These are phyloP conservation scores for Dendrolimus kikuchii DNA, from an alignment of 1,140 invertebrate species.

Conservation along the genomic window DNA sequence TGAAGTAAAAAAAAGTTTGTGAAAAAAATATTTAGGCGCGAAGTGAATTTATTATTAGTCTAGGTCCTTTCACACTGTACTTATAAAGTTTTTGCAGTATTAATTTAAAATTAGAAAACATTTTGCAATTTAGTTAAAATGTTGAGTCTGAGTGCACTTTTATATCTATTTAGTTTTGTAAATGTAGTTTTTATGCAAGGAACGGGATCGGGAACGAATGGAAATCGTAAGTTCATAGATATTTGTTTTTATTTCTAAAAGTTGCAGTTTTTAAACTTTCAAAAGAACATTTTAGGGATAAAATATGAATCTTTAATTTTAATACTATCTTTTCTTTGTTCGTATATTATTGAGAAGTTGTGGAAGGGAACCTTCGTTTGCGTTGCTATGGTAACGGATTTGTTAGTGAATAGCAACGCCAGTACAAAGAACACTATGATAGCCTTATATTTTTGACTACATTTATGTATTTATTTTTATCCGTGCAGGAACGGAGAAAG, in stretches of 20 bases:
- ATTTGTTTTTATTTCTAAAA: slow-evolving; percentile 2
- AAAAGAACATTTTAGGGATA: not conserved
- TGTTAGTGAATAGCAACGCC: no score
- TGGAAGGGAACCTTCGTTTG: no score
- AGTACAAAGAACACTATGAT: no score
- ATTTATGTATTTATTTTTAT: no score
- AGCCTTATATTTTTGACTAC: no score
- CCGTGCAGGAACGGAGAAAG: no score
- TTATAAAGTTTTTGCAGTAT: no score
- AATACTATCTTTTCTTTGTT: not conserved
- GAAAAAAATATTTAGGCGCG: slow-evolving; percentile 13
- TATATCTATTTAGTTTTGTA: slow-evolving; percentile 31
- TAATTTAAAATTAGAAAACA: no score
- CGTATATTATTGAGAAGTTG: no score
- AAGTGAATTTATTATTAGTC: slow-evolving; percentile 6
- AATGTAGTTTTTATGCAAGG: slow-evolving; percentile 34
- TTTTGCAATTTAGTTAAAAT: slow-evolving; percentile 19
- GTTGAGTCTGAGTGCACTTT: slow-evolving; percentile 21
- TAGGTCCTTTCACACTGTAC: no score
- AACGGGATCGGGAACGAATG: slow-evolving; percentile 38
- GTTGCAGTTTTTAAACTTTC: not conserved
- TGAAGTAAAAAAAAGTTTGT: slow-evolving; percentile 11
- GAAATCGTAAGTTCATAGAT: slow-evolving; percentile 36
- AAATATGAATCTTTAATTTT: not conserved
- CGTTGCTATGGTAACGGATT: no score